phyloP scores from a whole-genome alignment of 1,140 invertebrate genomes.

The Chrysoperla carnea region DNA sequence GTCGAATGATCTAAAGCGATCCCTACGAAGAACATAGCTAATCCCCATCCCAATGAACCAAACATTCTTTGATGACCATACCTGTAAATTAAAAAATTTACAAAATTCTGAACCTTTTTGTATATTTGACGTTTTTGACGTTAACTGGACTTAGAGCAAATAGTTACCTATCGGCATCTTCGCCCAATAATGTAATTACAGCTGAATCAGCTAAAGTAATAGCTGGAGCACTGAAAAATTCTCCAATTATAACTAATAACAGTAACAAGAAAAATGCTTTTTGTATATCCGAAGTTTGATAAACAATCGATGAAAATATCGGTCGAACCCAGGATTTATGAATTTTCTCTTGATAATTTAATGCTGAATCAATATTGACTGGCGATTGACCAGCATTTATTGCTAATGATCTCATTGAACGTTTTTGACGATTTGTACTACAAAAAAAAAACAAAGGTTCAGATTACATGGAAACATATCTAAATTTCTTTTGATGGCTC shows the following conservation, averaged over 20 bases:
- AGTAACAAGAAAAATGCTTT: constrained; percentile 91
- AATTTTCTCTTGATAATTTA: constrained; percentile 62
- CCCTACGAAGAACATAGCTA: constrained; percentile 97
- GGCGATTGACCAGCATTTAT: constrained; percentile 46
- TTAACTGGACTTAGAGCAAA: too few relatives aligned
- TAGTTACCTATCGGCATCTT: constrained; percentile 75
- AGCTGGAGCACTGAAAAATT: constrained; percentile 94
- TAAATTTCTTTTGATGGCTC: too few relatives aligned
- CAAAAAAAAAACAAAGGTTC: too few relatives aligned
- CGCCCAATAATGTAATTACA: constrained; percentile 69
- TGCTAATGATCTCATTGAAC: background rate
- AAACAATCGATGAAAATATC: constrained; percentile 85
- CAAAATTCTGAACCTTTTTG: background rate
- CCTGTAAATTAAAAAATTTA: constrained; percentile 16
- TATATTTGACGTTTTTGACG: too few relatives aligned
- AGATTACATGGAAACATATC: too few relatives aligned
- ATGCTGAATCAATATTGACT: constrained; percentile 54
- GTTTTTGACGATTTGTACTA: background rate
- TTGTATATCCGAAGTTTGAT: constrained; percentile 71
- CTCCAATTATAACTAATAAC: constrained; percentile 83
- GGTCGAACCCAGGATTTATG: constrained; percentile 75
- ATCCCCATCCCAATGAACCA: constrained; percentile 92
- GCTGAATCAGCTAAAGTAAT: constrained; percentile 93
- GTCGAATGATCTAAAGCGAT: constrained; percentile 95
- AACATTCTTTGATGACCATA: constrained; percentile 98